Percentiles rank a stretch among this genome's conserved stretches.
Evolutionary conservation across 2,888 invertebrate genomes (phyloP).

Genomic region (Parelbella ahira): DNA sequence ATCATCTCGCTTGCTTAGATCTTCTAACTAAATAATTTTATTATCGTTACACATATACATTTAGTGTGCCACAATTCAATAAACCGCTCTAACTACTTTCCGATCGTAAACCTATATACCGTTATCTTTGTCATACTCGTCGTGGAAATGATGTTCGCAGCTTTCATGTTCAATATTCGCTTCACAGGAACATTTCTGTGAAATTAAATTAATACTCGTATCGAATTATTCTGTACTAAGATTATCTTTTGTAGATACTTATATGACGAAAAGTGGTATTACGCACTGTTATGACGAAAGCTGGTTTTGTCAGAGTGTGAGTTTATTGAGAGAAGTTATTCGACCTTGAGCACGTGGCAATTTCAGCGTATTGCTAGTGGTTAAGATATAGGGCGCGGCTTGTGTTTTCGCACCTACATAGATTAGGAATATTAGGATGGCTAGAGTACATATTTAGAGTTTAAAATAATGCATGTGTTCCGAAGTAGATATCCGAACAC

Average conservation of each 20-base stretch:
- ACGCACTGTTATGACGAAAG: too few relatives aligned
- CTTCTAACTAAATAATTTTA: conserved; percentile 37
- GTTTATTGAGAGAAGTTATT: too few relatives aligned
- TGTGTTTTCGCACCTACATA: too few relatives aligned
- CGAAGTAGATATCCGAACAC: too few relatives aligned
- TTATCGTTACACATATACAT: conserved; percentile 42
- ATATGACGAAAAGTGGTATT: too few relatives aligned
- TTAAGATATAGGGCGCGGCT: conserved; percentile 47
- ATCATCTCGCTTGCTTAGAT: conserved; percentile 42
- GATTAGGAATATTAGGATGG: too few relatives aligned
- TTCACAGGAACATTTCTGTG: conserved; percentile 18
- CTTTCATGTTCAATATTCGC: conserved; percentile 31
- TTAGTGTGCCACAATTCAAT: conserved; percentile 50
- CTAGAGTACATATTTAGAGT: too few relatives aligned
- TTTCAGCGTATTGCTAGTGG: conserved; percentile 71
- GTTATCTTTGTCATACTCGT: conserved; percentile 50
- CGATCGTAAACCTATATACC: conserved; percentile 50
- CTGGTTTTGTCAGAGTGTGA: too few relatives aligned
- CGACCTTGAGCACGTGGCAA: conserved; percentile 53
- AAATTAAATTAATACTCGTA: conserved; percentile 18
- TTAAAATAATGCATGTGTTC: too few relatives aligned
- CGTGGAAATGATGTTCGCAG: conserved; percentile 39
- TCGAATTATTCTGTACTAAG: conserved; percentile 6
- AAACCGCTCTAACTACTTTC: conserved; percentile 50
- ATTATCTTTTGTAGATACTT: not conserved